Evolutionary conservation across 2,797 vertebrate genomes (phyloP).

Genomic region (Chelidonichthys spinosus): DNA sequence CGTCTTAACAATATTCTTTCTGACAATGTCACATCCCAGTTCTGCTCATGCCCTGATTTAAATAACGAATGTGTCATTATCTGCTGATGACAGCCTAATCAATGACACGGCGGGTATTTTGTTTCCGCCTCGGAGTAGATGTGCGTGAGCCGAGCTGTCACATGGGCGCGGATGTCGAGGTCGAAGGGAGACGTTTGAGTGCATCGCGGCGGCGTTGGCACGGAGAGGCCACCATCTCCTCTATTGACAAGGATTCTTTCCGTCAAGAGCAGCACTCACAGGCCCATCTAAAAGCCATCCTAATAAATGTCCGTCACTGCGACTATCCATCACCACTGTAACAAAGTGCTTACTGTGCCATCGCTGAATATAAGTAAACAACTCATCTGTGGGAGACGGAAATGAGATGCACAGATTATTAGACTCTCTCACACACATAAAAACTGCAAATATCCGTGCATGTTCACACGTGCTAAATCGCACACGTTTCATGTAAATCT

Average conservation of each 20-base stretch:
- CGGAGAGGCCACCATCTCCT: conserved; percentile 58
- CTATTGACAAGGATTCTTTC: conserved; percentile 79
- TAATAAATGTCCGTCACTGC: conserved; percentile 80
- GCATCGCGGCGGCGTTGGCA: conserved; percentile 40
- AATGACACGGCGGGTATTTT: conserved; percentile 43
- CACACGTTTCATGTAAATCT: conserved; percentile 58
- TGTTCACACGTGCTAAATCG: conserved; percentile 50
- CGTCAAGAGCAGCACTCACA: conserved; percentile 79
- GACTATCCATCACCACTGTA: conserved; percentile 75
- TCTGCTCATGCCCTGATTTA: conserved; percentile 12
- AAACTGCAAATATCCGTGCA: conserved; percentile 20
- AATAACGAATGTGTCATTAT: conserved; percentile 53
- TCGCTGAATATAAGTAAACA: conserved; percentile 79
- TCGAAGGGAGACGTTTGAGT: conserved; percentile 24
- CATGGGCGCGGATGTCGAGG: conserved; percentile 20
- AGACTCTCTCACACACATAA: neutral
- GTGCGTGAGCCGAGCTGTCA: conserved; percentile 40
- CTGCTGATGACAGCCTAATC: conserved; percentile 46
- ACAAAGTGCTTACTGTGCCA: conserved; percentile 72
- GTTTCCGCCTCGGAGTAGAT: conserved; percentile 29
- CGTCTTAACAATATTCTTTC: conserved; percentile 23
- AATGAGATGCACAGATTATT: conserved; percentile 61
- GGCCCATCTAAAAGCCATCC: conserved; percentile 73
- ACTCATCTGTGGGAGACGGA: conserved; percentile 54
- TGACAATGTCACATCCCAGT: conserved; percentile 27